Conservation (phyloP, 2,113 vertebrate genomes). For the Onychostoma macrolepis region DNA sequence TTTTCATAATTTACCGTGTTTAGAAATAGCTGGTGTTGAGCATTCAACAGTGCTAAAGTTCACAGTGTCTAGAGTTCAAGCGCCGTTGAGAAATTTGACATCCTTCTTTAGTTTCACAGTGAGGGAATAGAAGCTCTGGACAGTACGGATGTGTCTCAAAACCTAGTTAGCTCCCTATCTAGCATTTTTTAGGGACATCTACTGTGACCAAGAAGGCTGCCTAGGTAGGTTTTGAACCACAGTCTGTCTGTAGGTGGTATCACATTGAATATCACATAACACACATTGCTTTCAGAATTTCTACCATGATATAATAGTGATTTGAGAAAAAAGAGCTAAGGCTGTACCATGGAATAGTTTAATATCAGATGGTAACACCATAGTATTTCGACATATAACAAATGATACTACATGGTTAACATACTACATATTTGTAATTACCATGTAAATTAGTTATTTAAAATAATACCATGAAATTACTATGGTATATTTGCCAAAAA, state of each 20-base stretch:
- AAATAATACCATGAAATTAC: neutral
- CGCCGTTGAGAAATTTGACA: neutral
- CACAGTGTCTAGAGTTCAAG: constrained; percentile 10
- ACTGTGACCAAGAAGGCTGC: neutral
- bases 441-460: neutral
- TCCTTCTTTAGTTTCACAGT: neutral
- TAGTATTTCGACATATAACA: neutral
- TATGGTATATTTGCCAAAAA: neutral
- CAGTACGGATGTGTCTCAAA: neutral
- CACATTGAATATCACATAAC: neutral
- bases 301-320: neutral
- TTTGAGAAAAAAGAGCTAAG: neutral
- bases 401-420: neutral
- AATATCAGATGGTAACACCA: neutral
- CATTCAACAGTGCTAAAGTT: constrained; percentile 26
- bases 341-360: neutral
- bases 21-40: constrained; percentile 22
- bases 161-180: neutral
- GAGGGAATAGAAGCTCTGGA: neutral
- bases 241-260: neutral
- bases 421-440: neutral
- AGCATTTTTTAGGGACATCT: neutral
- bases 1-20: constrained; percentile 15
- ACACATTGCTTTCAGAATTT: neutral
- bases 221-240: neutral